A percentile compares a stretch with the other conserved stretches of the same genome.
Conservation (phyloP, 2,797 vertebrate species). For the Myoxocephalus aenaeus region DNA sequence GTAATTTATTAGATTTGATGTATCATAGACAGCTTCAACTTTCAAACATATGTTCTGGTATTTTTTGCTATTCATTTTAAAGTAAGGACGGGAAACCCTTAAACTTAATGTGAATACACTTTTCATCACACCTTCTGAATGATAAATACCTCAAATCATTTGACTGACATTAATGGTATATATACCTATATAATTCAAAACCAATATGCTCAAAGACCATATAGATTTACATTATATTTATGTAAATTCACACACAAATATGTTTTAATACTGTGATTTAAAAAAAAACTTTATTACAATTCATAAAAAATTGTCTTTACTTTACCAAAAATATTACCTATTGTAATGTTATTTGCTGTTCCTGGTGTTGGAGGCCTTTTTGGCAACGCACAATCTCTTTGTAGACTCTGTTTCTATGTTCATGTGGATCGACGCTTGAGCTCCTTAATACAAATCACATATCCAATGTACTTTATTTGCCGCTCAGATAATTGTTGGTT, state of each 20-base stretch:
- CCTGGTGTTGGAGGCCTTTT: background rate
- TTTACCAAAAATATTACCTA: background rate
- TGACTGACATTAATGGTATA: background rate
- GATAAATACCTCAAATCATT: background rate
- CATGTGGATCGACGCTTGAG: background rate
- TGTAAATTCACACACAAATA: background rate
- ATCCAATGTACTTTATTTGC: background rate
- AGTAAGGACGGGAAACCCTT: background rate
- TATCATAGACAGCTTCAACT: slow-evolving; percentile 41
- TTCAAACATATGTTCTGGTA: slow-evolving; percentile 26
- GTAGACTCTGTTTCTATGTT: background rate
- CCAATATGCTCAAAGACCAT: slow-evolving; percentile 2
- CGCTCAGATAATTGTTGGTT: slow-evolving; percentile 3
- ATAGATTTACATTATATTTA: no score
- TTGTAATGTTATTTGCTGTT: background rate
- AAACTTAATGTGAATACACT: background rate
- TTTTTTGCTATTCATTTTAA: slow-evolving; percentile 7
- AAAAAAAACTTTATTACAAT: background rate
- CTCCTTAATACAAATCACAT: background rate
- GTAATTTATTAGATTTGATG: slow-evolving; percentile 30
- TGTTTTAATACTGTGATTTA: background rate
- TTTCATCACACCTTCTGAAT: slow-evolving; percentile 6
- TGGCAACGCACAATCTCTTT: background rate
- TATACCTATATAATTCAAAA: background rate
- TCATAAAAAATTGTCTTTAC: background rate